Base-by-base conservation (phyloP, 2,888 invertebrate genomes). In the Phania funesta region DNA sequence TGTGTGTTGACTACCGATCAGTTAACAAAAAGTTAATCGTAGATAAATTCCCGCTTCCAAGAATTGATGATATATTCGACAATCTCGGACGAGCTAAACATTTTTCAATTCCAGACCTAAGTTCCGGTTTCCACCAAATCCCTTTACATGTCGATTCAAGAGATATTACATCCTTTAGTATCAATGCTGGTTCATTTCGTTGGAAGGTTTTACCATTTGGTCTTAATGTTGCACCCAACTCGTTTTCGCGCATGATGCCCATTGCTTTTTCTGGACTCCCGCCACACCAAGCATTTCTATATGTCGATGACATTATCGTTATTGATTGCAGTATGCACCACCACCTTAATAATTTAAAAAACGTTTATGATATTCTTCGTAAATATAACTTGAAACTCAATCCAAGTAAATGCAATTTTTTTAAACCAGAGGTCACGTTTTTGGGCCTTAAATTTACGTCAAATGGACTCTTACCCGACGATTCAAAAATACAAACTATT, bases 191-290 rank as follows among this genome's bases (percentile, higher is more conserved):
- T 38, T 65, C 35, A 20, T 65, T 65, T 54, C n/a, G 62, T 13
- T 77, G 60, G 64, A 77, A 77, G 29, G 70, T 70, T 58, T 16
- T 86, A 7, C 86, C 85, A n/a, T 87, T 86, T 78, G 86, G 86
- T 3, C 64, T 86, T 16, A 83, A 80, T 11, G 78, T 81, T 2
- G 62, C 65, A 9, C 78, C 75, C 24, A 83, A 85, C 9, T 85
- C 84, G 46, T 87, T 87, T 67, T 81, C 81, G 46, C 24, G 86
- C 54, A 86, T 87, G 85, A 86, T 87, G 87, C 62, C 82, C 3
- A 82, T 86, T 5, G 84, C 86, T 13, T 86, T 87, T 75, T 76
- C 85, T 11, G 84, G 85, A 8, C 64, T 79, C 13, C 7, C 65
- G 9, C 56, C 65, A 22, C 56, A 79, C n/a, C 50, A 65, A 24